Percentiles rank a stretch among this genome's conserved stretches.
phyloP scores from a whole-genome alignment of 2,888 invertebrate genomes.

The Cyaniris semiargus region DNA sequence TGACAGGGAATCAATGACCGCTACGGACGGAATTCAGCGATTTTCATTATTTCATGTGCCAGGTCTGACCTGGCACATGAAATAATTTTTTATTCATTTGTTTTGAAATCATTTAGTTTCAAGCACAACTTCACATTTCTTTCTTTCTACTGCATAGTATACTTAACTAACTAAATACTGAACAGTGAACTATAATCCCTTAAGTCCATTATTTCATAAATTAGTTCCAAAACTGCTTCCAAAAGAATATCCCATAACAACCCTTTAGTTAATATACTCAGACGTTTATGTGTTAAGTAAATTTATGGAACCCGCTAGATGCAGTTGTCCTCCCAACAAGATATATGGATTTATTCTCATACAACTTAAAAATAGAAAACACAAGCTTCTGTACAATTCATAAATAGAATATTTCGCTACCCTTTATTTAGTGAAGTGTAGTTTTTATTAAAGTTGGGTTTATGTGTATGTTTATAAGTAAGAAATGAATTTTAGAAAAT shows the following conservation, averaged over 20 bases:
- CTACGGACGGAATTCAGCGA: too few species aligned
- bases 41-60: too few species aligned
- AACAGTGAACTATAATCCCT: too few species aligned
- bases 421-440: background rate
- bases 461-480: background rate
- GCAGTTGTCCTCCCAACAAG: background rate
- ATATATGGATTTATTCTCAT: background rate
- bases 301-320: slow-evolving; percentile 5
- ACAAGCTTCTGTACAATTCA: background rate
- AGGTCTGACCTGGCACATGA: too few species aligned
- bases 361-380: background rate
- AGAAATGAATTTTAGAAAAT: too few species aligned
- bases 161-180: too few species aligned
- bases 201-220: background rate
- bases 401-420: background rate
- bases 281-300: background rate
- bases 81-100: too few species aligned
- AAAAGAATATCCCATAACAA: background rate
- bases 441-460: too few species aligned
- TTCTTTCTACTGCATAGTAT: too few species aligned
- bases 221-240: background rate
- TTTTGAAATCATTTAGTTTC: too few species aligned
- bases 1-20: too few species aligned
- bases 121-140: too few species aligned
- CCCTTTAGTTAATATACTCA: background rate